Conservation (phyloP, 2,113 vertebrate genomes). For the Hippocampus comes region DNA sequence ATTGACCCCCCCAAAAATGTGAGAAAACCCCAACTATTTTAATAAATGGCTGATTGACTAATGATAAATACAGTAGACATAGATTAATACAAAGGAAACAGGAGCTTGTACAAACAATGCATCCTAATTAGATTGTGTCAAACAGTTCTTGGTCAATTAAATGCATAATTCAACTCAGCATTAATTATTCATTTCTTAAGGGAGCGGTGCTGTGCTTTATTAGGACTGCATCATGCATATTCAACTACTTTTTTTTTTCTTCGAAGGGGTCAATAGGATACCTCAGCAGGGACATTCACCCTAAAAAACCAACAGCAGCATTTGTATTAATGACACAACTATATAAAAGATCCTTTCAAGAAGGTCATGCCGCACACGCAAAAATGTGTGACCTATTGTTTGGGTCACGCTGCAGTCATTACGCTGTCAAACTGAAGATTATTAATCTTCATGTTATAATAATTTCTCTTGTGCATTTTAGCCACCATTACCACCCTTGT, state of each 20-base stretch:
- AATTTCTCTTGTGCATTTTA: background rate
- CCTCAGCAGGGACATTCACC: conserved; percentile 42
- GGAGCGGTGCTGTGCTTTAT: conserved; percentile 59
- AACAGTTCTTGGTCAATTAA: conserved; percentile 68
- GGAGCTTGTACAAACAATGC: conserved; percentile 58
- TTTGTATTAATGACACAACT: conserved; percentile 43
- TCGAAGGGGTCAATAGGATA: conserved; percentile 36
- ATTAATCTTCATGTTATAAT: conserved; percentile 25
- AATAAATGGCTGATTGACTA: no score
- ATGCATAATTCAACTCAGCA: conserved; percentile 69
- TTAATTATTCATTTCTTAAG: conserved; percentile 70
- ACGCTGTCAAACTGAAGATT: conserved; percentile 17
- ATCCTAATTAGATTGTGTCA: conserved; percentile 64
- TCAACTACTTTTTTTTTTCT: conserved; percentile 42
- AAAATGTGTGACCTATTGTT: conserved; percentile 35
- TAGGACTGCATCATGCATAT: conserved; percentile 58
- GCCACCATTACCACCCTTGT: no score
- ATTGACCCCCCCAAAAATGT: no score
- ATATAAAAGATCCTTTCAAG: conserved; percentile 26
- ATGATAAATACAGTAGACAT: conserved; percentile 20
- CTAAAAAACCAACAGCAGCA: conserved; percentile 42
- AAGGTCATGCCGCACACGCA: conserved; percentile 27
- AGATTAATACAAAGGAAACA: conserved; percentile 60
- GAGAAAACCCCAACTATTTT: no score
- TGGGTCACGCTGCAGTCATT: conserved; percentile 27